Percentiles rank a stretch among this genome's conserved stretches.
phyloP scores from a whole-genome alignment of 2,113 vertebrate genomes.

The Calonectris borealis region DNA sequence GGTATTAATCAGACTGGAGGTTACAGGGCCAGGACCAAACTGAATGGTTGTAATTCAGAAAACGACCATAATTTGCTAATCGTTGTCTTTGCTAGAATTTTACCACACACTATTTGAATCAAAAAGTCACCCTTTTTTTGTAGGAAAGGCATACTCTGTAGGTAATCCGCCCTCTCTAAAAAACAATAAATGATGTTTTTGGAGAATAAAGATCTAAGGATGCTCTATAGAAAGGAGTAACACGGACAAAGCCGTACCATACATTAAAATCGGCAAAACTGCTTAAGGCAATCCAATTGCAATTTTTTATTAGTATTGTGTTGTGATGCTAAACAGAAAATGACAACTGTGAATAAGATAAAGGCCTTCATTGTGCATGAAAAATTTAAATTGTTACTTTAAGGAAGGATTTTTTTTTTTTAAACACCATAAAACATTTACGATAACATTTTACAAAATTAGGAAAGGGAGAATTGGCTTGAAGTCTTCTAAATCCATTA shows the following conservation, averaged over 20 bases:
- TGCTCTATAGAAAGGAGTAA: background rate
- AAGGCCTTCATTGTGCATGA: constrained; percentile 58
- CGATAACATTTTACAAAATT: constrained; percentile 63
- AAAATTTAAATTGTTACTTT: constrained; percentile 64
- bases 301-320: constrained; percentile 30
- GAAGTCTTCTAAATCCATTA: constrained; percentile 58
- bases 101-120: background rate
- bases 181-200: background rate
- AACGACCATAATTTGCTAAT: background rate
- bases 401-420: constrained; percentile 30
- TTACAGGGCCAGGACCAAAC: background rate
- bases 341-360: constrained; percentile 60
- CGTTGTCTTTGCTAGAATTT: background rate
- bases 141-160: background rate
- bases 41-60: background rate
- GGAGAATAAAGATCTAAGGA: background rate
- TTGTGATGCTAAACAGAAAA: constrained; percentile 55
- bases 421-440: constrained; percentile 59
- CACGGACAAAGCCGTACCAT: background rate
- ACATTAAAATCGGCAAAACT: background rate
- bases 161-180: background rate
- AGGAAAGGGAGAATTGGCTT: constrained; percentile 49
- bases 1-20: background rate
- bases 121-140: background rate
- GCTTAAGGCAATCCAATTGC: constrained; percentile 33